Conservation (phyloP, 2,113 vertebrate genomes). For the Rynchops niger region DNA sequence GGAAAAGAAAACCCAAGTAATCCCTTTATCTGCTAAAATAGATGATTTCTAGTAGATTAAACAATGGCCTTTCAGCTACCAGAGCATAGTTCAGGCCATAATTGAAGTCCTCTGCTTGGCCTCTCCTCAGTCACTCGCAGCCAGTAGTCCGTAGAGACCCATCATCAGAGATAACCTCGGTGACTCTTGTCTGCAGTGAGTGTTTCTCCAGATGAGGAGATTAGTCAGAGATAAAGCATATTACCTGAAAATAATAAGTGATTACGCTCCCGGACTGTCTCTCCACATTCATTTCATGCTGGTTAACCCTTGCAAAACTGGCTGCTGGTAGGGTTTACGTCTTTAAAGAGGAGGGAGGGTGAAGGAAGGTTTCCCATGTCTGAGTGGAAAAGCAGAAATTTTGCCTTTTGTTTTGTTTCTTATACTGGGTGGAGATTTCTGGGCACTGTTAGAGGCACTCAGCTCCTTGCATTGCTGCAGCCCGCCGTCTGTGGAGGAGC, state of each 20-base stretch:
- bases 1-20: slow-evolving; percentile 52
- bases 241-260: slow-evolving; percentile 69
- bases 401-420: background rate
- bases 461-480: background rate
- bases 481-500: rapidly evolving
- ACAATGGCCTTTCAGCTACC: slow-evolving; percentile 60
- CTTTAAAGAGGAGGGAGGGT: background rate
- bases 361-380: background rate
- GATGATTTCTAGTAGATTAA: slow-evolving; percentile 73
- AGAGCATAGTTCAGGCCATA: slow-evolving; percentile 64
- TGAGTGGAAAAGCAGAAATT: background rate
- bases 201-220: slow-evolving; percentile 63
- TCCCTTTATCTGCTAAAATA: slow-evolving; percentile 70
- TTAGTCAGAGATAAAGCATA: slow-evolving; percentile 62
- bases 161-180: slow-evolving; percentile 62
- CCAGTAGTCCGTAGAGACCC: slow-evolving; percentile 50
- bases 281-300: slow-evolving; percentile 57
- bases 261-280: slow-evolving; percentile 49
- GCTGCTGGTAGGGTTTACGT: background rate
- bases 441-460: background rate
- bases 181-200: slow-evolving; percentile 54
- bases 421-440: background rate
- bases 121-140: slow-evolving; percentile 26
- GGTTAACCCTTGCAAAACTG: slow-evolving; percentile 60
- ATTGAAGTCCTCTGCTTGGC: slow-evolving; percentile 52